Percentiles rank a stretch among this genome's conserved stretches.
phyloP scores from a whole-genome alignment of 2,113 vertebrate species.

The Limnothrissa miodon region DNA sequence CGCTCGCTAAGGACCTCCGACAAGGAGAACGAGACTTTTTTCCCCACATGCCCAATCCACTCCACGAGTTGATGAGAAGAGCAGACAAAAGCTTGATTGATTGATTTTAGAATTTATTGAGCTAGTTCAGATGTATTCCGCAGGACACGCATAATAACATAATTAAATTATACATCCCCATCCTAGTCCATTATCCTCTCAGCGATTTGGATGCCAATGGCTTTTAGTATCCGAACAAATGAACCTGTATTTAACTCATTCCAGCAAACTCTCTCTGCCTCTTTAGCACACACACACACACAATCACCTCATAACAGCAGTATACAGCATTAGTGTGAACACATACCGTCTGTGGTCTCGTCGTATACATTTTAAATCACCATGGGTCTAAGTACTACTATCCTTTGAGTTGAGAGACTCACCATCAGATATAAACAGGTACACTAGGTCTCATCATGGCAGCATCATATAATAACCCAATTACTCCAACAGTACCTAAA shows the following conservation, averaged over 20 bases:
- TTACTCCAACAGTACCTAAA: background rate
- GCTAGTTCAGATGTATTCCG: conserved; percentile 1
- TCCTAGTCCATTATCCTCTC: background rate
- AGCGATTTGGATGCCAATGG: background rate
- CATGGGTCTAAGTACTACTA: background rate
- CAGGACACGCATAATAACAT: background rate
- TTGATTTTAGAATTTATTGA: too few relatives aligned
- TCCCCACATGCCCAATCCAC: too few relatives aligned
- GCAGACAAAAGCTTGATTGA: too few relatives aligned
- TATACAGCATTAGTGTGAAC: background rate
- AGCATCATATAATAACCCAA: background rate
- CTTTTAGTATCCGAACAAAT: conserved; percentile 5
- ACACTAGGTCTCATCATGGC: background rate
- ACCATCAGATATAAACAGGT: background rate
- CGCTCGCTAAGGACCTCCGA: too few relatives aligned
- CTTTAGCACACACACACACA: background rate
- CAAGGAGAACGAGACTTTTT: too few relatives aligned
- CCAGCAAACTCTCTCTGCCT: background rate
- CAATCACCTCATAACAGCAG: background rate
- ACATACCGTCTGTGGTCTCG: background rate
- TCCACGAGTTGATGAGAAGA: too few relatives aligned
- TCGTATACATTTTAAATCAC: background rate
- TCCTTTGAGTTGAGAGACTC: background rate
- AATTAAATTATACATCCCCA: conserved; percentile 18
- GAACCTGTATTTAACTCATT: background rate